These are phyloP conservation scores for Eonycteris spelaea DNA, from an alignment of 2,113 vertebrate species.

Conservation along the genomic window DNA sequence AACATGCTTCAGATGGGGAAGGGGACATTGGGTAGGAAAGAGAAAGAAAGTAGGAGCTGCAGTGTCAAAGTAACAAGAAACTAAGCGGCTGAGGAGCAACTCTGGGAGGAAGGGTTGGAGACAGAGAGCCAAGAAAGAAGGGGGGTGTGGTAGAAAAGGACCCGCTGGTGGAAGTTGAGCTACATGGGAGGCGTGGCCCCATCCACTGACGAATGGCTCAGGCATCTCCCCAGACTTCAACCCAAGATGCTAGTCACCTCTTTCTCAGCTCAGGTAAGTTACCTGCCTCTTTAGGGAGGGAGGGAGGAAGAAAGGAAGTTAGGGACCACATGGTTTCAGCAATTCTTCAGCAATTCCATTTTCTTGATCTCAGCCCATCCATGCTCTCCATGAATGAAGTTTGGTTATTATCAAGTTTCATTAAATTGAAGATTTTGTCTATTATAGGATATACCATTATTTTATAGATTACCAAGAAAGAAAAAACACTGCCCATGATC, in stretches of 20 bases:
- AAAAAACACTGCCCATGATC: background rate
- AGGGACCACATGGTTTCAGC: background rate
- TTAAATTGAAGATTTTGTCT: background rate
- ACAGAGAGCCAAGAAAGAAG: background rate
- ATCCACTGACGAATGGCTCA: background rate
- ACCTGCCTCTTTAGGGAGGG: background rate
- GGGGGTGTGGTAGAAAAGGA: background rate
- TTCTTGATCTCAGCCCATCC: background rate
- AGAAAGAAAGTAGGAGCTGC: background rate
- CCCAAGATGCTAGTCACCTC: background rate
- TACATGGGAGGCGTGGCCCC: accelerated
- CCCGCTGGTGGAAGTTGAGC: background rate
- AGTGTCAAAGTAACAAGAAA: background rate
- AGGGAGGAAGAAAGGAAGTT: background rate
- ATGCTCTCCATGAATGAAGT: background rate
- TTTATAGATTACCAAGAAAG: background rate
- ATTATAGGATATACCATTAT: background rate
- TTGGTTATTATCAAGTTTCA: background rate
- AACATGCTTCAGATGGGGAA: background rate
- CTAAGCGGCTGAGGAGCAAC: background rate
- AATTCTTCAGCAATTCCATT: background rate
- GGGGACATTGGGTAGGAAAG: background rate
- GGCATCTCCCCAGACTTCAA: background rate
- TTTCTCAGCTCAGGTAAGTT: background rate
- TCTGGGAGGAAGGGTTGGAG: accelerated